Evolutionary conservation across 2,113 vertebrate genomes (phyloP).

Genomic region (Grantiella picta): DNA sequence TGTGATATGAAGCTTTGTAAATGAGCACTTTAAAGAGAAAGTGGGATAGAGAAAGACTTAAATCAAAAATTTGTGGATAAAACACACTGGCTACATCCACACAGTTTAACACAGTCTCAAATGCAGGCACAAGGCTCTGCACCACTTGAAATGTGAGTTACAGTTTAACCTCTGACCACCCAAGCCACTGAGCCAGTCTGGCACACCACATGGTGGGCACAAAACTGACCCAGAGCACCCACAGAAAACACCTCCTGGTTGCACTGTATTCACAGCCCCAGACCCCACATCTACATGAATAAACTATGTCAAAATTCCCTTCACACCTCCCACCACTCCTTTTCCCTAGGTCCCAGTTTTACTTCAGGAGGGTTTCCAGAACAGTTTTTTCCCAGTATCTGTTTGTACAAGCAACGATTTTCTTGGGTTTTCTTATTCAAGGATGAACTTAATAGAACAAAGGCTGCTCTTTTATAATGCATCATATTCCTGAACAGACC

Average conservation of each 20-base stretch:
- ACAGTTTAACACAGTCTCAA: neutral
- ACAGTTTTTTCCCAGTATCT: neutral
- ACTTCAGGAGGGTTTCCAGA: neutral
- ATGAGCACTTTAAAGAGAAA: neutral
- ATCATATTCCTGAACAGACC: neutral
- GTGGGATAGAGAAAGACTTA: neutral
- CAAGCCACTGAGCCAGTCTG: neutral
- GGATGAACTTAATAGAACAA: neutral
- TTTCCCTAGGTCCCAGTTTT: neutral
- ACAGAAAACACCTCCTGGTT: neutral
- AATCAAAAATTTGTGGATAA: neutral
- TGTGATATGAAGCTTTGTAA: neutral
- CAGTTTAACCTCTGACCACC: neutral
- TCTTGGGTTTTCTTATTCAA: neutral
- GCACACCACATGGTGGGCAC: neutral
- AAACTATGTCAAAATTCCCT: neutral
- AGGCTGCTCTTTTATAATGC: neutral
- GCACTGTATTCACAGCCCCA: neutral
- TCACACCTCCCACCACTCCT: neutral
- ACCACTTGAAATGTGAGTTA: neutral
- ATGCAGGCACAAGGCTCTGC: neutral
- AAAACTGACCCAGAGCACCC: neutral
- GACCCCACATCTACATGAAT: neutral
- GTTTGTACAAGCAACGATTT: neutral
- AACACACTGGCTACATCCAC: neutral